Percentiles rank a stretch among this genome's conserved stretches.
Conservation (phyloP, 2,888 invertebrate species). For the Ophion obscuratus region DNA sequence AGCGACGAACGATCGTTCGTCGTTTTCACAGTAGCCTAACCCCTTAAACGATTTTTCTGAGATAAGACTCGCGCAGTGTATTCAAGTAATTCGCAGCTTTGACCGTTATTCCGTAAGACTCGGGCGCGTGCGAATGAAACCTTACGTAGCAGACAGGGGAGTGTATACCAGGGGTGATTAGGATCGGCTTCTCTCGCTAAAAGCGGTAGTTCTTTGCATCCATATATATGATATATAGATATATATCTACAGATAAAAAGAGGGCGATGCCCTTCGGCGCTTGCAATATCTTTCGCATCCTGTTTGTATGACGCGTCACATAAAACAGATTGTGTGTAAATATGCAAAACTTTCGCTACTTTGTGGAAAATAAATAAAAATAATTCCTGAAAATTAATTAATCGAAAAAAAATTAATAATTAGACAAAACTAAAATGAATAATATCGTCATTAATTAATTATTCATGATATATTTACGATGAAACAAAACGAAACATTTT, state of each 20-base stretch:
- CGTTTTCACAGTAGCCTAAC: too few species aligned
- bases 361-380: too few species aligned
- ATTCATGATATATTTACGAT: too few species aligned
- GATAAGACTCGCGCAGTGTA: not conserved
- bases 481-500: too few species aligned
- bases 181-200: conserved; percentile 61
- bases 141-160: conserved; percentile 48
- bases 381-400: too few species aligned
- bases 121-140: conserved; percentile 33
- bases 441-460: too few species aligned
- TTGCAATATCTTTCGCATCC: conserved; percentile 17
- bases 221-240: too few species aligned
- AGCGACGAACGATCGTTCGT: too few species aligned
- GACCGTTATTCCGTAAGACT: conserved; percentile 7
- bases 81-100: conserved; percentile 10
- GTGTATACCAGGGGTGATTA: conserved; percentile 28
- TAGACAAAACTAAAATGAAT: too few species aligned
- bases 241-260: not conserved
- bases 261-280: conserved; percentile 28
- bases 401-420: too few species aligned
- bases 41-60: too few species aligned
- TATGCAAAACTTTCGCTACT: too few species aligned
- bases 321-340: not conserved
- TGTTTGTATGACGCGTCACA: not conserved
- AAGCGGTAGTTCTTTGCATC: conserved; percentile 45